Evolutionary conservation across 2,888 invertebrate genomes (phyloP).

Genomic region (Mechanitis mazaeus): DNA sequence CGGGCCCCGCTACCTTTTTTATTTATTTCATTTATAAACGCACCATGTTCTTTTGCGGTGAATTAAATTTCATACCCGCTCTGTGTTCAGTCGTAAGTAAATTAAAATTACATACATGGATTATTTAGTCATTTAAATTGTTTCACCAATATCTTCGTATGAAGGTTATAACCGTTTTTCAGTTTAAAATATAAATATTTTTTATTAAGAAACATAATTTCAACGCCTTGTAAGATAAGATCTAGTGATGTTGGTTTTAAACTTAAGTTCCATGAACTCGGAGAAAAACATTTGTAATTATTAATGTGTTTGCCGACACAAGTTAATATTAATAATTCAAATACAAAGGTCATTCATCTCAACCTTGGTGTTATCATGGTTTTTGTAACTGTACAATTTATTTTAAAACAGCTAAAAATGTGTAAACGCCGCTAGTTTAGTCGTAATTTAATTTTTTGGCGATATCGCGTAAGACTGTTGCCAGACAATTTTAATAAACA

Average conservation of each 20-base stretch:
- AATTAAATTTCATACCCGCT: slow-evolving; percentile 49
- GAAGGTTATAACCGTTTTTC: too few species aligned
- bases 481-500: slow-evolving; percentile 21
- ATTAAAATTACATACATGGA: slow-evolving; percentile 20
- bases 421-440: slow-evolving; percentile 2
- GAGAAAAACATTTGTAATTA: slow-evolving; percentile 11
- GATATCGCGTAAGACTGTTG: slow-evolving; percentile 14
- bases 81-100: slow-evolving; percentile 32
- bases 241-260: slow-evolving; percentile 16
- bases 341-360: slow-evolving; percentile 4
- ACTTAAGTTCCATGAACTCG: slow-evolving; percentile 20
- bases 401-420: not conserved
- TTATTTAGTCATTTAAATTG: slow-evolving; percentile 7
- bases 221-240: slow-evolving; percentile 17
- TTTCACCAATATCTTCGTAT: not conserved
- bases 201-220: slow-evolving; percentile 7
- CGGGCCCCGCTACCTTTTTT: slow-evolving; percentile 44
- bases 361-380: slow-evolving; percentile 3
- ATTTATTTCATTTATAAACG: slow-evolving; percentile 58
- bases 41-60: slow-evolving; percentile 41
- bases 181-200: not conserved
- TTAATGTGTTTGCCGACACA: slow-evolving; percentile 2
- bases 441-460: slow-evolving; percentile 21
- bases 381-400: slow-evolving; percentile 6
- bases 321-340: slow-evolving; percentile 13